Base-by-base conservation (phyloP, 2,797 vertebrate genomes). In the Clarias pachynema region DNA sequence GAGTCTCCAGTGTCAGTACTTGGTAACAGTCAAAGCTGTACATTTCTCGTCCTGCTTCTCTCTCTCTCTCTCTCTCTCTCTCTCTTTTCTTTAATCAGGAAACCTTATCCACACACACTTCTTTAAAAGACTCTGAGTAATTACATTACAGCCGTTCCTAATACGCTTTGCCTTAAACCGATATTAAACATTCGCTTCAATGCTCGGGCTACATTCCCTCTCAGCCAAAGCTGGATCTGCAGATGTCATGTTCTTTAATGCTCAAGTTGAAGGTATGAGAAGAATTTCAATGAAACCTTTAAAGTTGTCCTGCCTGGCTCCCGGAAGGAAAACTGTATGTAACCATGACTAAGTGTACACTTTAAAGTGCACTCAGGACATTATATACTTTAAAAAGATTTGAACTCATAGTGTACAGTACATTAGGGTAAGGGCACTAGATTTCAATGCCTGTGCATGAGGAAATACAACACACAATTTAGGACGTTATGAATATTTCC, bases 131-230 rank as follows among this genome's bases (percentile, higher is more conserved):
- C 31, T 78, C 14, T 3, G 31, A 6, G 57, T 68, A 81, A 81
- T 68, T 53, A 68, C 79, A 34, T 81, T 66, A 81, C 53, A n/a
- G 79, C 6, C 10, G 4, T 53, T 66, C 66, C 34, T 66, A 66
- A 81, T 81, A 81, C 2, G 4, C 60, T 80, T 65, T 65, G 34
- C 78, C 62, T 65, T 65, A 62, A 44, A 65, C 78, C 53, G n/a
- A 81, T 44, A 81, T 81, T 53, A 53, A 81, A 81, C 62, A 53
- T 81, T 81, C 44, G 22, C 16, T 81, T 53, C 44, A 78, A 31
- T n/a, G 75, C 16, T 78, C 31, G 60, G 56, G 24, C 75, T 40
- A 31, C 31, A 0, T n/a, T 62, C 60, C 57, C 57, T 40, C 57
- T 78, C 75, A 60, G 75, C 31, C 56, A 6, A 20, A 24, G 74